phyloP scores from a whole-genome alignment of 2,797 vertebrate species.

The Trachops cirrhosus region DNA sequence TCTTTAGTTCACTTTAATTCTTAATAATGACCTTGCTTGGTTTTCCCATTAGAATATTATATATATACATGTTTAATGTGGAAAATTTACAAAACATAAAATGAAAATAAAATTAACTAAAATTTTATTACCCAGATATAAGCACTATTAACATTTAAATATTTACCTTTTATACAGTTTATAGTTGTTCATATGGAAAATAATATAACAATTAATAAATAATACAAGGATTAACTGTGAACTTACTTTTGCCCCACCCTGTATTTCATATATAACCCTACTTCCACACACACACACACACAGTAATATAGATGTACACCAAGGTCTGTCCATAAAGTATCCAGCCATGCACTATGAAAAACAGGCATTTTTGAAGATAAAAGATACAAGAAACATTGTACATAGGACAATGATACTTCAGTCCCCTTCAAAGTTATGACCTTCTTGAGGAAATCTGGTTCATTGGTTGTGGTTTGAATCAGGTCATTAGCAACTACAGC shows the following conservation, averaged over 20 bases:
- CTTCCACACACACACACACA: background rate
- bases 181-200: background rate
- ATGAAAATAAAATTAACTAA: constrained; percentile 9
- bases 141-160: background rate
- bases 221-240: background rate
- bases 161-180: background rate
- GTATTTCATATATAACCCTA: background rate
- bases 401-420: too few species aligned
- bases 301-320: too few species aligned
- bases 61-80: background rate
- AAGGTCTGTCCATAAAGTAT: too few species aligned
- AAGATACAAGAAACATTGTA: too few species aligned
- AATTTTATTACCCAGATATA: background rate
- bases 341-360: too few species aligned
- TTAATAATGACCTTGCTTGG: background rate
- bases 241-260: background rate
- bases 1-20: background rate
- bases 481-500: too few species aligned
- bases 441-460: too few species aligned
- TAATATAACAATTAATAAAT: background rate
- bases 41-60: background rate
- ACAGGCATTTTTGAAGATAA: too few species aligned
- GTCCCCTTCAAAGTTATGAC: too few species aligned
- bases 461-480: too few species aligned
- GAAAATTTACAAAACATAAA: background rate